phyloP scores from a whole-genome alignment of 2,888 invertebrate species.

The Oscheius onirici region DNA sequence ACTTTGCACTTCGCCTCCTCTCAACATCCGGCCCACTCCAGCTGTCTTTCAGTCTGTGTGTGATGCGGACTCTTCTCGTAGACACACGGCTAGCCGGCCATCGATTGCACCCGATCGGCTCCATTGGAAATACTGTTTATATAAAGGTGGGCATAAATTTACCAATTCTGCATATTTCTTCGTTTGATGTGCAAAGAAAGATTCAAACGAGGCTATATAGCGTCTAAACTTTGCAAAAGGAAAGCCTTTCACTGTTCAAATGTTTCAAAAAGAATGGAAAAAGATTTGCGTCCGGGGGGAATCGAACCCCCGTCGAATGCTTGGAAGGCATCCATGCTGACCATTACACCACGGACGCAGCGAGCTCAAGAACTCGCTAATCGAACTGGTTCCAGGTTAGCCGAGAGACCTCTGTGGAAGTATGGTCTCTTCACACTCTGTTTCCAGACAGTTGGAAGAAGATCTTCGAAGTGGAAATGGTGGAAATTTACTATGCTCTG shows the following conservation, averaged over 20 bases:
- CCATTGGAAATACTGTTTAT: slow-evolving; percentile 21
- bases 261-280: background rate
- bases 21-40: too few relatives aligned
- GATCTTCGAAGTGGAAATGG: slow-evolving; percentile 4
- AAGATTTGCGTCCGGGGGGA: slow-evolving; percentile 39
- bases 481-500: slow-evolving; percentile 7
- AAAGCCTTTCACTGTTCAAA: background rate
- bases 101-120: slow-evolving; percentile 29
- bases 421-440: slow-evolving; percentile 27
- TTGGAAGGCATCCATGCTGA: slow-evolving; percentile 44
- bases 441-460: slow-evolving; percentile 30
- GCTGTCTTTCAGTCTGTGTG: background rate
- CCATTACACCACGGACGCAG: background rate
- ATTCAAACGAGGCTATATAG: background rate
- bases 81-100: slow-evolving; percentile 25
- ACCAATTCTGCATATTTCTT: background rate
- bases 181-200: background rate
- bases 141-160: slow-evolving; percentile 5
- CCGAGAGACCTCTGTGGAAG: slow-evolving; percentile 1
- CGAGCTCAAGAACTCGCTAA: background rate
- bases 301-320: slow-evolving; percentile 50
- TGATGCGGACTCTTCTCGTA: slow-evolving; percentile 30
- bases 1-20: too few relatives aligned
- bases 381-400: slow-evolving; percentile 4
- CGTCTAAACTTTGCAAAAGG: background rate